Conservation (phyloP, 2,888 invertebrate species). For the Pristionchus mayeri region DNA sequence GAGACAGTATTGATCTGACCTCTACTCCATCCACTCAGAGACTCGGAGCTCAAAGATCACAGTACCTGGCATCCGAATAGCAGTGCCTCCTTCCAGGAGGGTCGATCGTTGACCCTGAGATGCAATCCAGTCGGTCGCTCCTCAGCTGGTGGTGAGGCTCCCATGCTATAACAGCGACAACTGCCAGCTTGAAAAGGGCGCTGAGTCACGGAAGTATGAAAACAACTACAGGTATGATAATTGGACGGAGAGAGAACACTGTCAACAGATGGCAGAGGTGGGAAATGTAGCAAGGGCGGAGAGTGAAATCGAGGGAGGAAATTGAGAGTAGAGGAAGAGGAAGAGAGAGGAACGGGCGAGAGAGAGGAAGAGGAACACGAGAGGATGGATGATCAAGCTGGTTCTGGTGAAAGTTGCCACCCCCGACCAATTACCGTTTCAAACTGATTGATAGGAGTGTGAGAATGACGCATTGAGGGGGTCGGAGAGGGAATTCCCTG, state of each 20-base stretch:
- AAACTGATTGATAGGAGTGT: conserved; percentile 9
- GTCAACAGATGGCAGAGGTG: no score
- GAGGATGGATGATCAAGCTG: neutral
- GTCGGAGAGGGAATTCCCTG: no score
- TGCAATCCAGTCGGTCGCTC: neutral
- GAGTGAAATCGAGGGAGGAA: neutral
- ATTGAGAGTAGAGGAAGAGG: no score
- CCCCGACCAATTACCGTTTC: neutral
- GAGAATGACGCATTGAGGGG: conserved; percentile 3
- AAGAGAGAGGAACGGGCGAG: neutral
- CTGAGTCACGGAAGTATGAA: no score
- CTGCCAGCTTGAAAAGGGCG: no score
- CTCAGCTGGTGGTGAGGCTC: neutral
- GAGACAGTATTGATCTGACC: no score
- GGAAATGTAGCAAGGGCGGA: neutral
- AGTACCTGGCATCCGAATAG: conserved; percentile 49
- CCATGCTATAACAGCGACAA: no score
- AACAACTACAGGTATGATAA: no score
- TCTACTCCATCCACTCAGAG: neutral
- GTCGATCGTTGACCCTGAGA: conserved; percentile 42
- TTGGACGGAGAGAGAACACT: no score
- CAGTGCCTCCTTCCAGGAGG: conserved; percentile 40
- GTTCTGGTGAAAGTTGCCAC: no score
- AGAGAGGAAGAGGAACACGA: neutral
- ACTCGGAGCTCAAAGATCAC: neutral